Percentiles rank a stretch among this genome's conserved stretches.
These are phyloP conservation scores for Drosophila neutralis DNA, from an alignment of 2,888 invertebrate genomes.

Conservation along the genomic window DNA sequence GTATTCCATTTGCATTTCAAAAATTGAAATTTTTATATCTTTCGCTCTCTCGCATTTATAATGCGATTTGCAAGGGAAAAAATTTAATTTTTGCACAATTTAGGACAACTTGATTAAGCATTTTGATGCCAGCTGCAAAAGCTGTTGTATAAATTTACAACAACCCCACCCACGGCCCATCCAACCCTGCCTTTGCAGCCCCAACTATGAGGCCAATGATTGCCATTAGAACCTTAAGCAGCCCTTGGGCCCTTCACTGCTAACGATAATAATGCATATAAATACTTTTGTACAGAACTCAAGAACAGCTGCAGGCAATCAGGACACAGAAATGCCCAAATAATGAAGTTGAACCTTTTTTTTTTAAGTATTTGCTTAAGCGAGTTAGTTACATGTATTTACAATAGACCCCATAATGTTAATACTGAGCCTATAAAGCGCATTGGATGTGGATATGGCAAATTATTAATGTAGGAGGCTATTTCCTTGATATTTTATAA, in stretches of 20 bases:
- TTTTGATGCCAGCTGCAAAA: conserved; percentile 67
- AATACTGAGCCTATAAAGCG: not conserved
- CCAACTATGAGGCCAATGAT: conserved; percentile 24
- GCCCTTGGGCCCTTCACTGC: conserved; percentile 5
- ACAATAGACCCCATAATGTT: not conserved
- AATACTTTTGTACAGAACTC: conserved; percentile 33
- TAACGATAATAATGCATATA: conserved; percentile 42
- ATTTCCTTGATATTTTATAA: not conserved
- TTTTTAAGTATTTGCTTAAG: not conserved
- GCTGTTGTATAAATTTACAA: conserved; percentile 57
- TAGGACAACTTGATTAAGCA: conserved; percentile 74
- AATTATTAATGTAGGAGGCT: not conserved
- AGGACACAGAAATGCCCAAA: conserved; percentile 24
- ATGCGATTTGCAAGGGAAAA: conserved; percentile 63
- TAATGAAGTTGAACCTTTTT: conserved; percentile 24
- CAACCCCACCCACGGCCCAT: not conserved
- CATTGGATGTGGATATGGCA: not conserved
- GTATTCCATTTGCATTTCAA: conserved; percentile 80
- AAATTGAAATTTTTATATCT: conserved; percentile 77
- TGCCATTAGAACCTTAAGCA: conserved; percentile 11
- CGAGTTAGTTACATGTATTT: not conserved
- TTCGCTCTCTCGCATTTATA: conserved; percentile 57
- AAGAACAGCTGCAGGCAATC: conserved; percentile 27
- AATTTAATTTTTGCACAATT: conserved; percentile 67
- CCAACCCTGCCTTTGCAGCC: not conserved